A percentile compares a stretch with the other conserved stretches of the same genome.
Evolutionary conservation across 2,113 vertebrate genomes (phyloP).

Genomic region (Microcebus jonahi): DNA sequence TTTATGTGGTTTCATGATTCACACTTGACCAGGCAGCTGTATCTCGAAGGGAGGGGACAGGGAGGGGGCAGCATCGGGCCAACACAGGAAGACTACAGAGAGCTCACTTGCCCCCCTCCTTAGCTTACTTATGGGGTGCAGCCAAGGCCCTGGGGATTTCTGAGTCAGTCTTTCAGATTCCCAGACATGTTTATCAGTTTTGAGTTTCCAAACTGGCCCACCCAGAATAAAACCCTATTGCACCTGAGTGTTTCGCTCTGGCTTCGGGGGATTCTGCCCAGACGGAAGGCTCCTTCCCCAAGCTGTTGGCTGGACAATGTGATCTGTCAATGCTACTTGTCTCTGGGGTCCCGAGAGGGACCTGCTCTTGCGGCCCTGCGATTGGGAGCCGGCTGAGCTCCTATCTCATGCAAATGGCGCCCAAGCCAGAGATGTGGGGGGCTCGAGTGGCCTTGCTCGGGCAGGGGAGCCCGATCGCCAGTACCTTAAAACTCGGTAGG

Average conservation of each 20-base stretch:
- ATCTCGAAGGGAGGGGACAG: background rate
- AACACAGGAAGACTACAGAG: conserved; percentile 47
- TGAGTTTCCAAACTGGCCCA: conserved; percentile 45
- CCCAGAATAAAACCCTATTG: background rate
- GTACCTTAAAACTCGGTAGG: background rate
- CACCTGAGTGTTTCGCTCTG: conserved; percentile 21
- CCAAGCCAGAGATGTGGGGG: background rate
- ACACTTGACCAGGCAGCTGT: conserved; percentile 78
- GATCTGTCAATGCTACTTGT: background rate
- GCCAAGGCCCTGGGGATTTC: conserved; percentile 60
- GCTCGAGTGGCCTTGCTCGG: background rate
- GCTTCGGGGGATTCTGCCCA: background rate
- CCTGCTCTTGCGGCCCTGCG: background rate
- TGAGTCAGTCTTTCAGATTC: conserved; percentile 54
- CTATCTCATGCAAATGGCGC: rapidly evolving
- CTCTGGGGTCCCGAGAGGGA: background rate
- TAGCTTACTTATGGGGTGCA: background rate
- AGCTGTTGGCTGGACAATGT: background rate
- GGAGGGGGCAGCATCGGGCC: background rate
- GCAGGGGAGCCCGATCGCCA: background rate
- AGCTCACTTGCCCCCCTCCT: background rate
- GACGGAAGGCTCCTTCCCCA: background rate
- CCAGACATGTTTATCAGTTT: conserved; percentile 66
- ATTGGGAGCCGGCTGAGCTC: background rate
- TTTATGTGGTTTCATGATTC: conserved; percentile 84